Base-by-base conservation (phyloP, 2,113 vertebrate species). In the Cinclus mexicanus region DNA sequence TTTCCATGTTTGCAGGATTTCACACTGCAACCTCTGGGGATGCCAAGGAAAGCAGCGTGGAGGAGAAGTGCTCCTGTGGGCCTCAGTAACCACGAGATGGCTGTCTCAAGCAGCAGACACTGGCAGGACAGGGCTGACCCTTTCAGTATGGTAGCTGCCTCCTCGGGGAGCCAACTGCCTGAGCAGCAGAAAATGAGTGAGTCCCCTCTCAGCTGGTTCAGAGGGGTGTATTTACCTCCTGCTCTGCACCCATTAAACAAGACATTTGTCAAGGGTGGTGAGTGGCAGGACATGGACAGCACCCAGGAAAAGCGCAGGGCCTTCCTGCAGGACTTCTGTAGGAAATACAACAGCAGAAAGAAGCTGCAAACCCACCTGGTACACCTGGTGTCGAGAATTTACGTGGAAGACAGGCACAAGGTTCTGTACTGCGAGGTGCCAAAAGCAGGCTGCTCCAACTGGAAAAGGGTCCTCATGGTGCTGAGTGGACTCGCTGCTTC, bases 391-490 rank as follows among this genome's bases (percentile, higher is more conserved):
- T 98, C 98, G 7, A 97, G 98, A 60, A 98, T 98, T 84, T 98
- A 98, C 0, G 98, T 98, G 52, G 98, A 98, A 94, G 98, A 98
- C 61, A 97, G 94, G 83, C 97, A 98, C 95, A 98, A 97, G 89
- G 83, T 98, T 71, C 93, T 98, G 71, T 98, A 98, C 67, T 98
- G 98, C 1, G 98, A 98, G 69, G 98, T 98, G 22, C 98, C 98
- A 0, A 98, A 98, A 89, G 97, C 97, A 12, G 97, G 98, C 37
- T 98, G 98, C 75, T 98, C 98, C 85, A 98, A 98, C 20, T 98
- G 98, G 98, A 98, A 98, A 64, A 97, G 97, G 65, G 93, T 97
- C 72, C 96, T 98, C 63, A 98, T 98, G 97, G 97, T 98, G 31
- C 97, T 98, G 29, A 97, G 76, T 5, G 98, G 98, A 12, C 82